Evolutionary conservation across 92 coral and sea anemone species (phyloP).

Genomic region (Parazoanthus swiftii): DNA sequence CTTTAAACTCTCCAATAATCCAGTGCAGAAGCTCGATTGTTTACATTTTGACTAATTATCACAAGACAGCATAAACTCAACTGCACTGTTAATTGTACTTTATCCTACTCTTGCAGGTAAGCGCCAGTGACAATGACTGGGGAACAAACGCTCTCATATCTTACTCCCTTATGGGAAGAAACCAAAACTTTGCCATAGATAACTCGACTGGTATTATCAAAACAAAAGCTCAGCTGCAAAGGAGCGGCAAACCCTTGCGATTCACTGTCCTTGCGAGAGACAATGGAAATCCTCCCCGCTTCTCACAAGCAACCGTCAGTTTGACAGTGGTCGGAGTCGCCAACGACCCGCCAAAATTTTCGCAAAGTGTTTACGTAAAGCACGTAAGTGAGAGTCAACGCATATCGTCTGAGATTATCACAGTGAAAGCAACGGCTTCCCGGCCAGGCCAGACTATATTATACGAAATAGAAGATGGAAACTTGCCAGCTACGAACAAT

Average conservation of each 20-base stretch:
- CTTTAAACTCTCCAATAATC: too few relatives aligned
- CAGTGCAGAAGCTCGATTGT: too few relatives aligned
- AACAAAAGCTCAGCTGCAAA: constrained; percentile 48
- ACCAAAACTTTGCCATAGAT: constrained; percentile 63
- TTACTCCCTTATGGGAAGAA: constrained; percentile 61
- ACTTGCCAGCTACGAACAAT: constrained; percentile 63
- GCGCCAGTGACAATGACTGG: constrained; percentile 87
- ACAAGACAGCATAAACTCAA: too few relatives aligned
- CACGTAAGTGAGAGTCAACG: constrained; percentile 65
- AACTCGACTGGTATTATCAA: constrained; percentile 73
- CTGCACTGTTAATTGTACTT: too few relatives aligned
- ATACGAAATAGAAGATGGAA: constrained; percentile 75
- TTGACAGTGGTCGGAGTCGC: constrained; percentile 67
- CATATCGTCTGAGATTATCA: constrained; percentile 44
- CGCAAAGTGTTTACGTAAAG: constrained; percentile 62
- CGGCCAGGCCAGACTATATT: constrained; percentile 52
- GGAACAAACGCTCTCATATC: constrained; percentile 77
- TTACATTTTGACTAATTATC: too few relatives aligned
- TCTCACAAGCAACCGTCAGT: constrained; percentile 59
- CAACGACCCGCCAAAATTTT: constrained; percentile 82
- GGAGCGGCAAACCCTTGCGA: constrained; percentile 40
- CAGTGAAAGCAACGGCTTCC: constrained; percentile 52
- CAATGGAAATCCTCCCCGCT: constrained; percentile 61
- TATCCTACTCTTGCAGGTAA: constrained; percentile 45
- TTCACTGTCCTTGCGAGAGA: constrained; percentile 79